These are phyloP conservation scores for Agonopterix arenella DNA, from an alignment of 2,888 invertebrate genomes.

Conservation along the genomic window DNA sequence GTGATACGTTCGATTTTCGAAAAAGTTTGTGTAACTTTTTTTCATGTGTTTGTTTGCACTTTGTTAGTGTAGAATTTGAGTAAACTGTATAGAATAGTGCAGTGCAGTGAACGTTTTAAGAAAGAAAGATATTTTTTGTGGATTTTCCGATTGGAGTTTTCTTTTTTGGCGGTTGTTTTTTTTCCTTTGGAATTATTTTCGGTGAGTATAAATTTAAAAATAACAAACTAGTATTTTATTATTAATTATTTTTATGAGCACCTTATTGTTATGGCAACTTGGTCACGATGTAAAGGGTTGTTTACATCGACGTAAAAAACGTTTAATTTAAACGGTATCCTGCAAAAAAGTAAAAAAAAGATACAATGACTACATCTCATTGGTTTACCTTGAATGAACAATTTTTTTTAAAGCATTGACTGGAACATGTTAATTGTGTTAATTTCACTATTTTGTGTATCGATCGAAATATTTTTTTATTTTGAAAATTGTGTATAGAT, in stretches of 20 bases:
- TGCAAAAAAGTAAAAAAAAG: no score
- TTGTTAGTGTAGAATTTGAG: constrained; percentile 3
- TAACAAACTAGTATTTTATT: constrained; percentile 14
- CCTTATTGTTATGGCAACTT: constrained; percentile 3
- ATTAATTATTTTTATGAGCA: constrained; percentile 23
- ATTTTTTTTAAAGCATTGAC: no score
- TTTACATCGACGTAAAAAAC: background rate
- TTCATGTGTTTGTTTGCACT: constrained; percentile 6
- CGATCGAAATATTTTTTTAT: no score
- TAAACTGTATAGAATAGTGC: constrained; percentile 10
- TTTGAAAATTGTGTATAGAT: no score
- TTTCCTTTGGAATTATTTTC: constrained; percentile 27
- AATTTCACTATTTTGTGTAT: no score
- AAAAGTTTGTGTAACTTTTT: constrained; percentile 10
- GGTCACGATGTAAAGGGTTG: constrained; percentile 5
- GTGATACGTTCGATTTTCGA: constrained; percentile 17
- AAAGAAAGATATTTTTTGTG: constrained; percentile 9
- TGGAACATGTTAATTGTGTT: no score
- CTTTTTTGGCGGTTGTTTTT: background rate
- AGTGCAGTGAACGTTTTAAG: constrained; percentile 5
- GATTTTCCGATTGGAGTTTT: constrained; percentile 23
- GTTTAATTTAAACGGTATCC: no score
- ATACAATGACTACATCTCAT: no score
- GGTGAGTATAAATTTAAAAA: constrained; percentile 35
- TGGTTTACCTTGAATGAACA: no score